Evolutionary conservation across 2,888 invertebrate genomes (phyloP).

Genomic region (Norana najaformis): DNA sequence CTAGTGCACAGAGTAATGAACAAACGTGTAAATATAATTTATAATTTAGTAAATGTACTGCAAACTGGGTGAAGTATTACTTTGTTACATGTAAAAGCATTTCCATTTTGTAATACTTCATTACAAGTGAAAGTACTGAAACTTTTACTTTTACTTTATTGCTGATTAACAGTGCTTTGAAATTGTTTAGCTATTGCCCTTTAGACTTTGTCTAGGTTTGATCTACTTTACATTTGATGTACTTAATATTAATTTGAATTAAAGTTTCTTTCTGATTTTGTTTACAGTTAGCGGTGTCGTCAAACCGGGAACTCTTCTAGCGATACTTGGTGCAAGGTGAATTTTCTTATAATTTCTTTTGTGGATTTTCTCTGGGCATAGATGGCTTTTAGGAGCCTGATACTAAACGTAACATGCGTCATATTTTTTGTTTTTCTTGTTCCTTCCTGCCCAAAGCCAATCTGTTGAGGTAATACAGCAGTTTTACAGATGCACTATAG

Average conservation of each 20-base stretch:
- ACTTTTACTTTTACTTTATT: neutral
- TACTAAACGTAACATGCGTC: neutral
- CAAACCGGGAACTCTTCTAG: conserved; percentile 53
- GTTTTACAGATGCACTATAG: neutral
- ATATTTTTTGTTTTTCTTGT: neutral
- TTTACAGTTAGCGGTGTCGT: conserved; percentile 55
- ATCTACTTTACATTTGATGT: neutral
- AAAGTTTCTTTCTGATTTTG: neutral
- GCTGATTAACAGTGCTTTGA: neutral
- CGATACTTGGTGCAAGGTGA: conserved; percentile 56
- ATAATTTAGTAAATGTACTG: neutral
- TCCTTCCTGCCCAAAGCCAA: too few species aligned
- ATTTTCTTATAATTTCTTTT: conserved; percentile 38
- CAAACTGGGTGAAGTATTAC: neutral
- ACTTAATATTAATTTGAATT: neutral
- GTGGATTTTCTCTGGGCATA: neutral
- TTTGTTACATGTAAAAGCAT: neutral
- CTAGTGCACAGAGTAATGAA: too few species aligned
- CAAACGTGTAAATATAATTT: too few species aligned
- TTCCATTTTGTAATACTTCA: neutral
- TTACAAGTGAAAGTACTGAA: neutral
- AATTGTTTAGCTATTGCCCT: too few species aligned
- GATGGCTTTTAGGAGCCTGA: neutral
- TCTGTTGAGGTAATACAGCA: too few species aligned
- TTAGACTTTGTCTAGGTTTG: neutral